phyloP scores from a whole-genome alignment of 1,140 invertebrate genomes.

The Cyphomyrmex costatus region DNA sequence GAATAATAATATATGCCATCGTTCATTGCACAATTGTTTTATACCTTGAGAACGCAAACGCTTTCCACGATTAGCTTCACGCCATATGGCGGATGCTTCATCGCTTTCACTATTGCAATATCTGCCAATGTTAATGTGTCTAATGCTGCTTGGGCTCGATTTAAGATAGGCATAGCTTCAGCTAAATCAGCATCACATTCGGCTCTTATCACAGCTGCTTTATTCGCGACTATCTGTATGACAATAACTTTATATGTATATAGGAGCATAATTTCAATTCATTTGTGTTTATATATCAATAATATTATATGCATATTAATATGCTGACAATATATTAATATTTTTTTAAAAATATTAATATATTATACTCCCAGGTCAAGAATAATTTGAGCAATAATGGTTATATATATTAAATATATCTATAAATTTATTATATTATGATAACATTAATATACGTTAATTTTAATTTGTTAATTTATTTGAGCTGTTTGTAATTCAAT shows the following conservation, averaged over 20 bases:
- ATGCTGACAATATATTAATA: conserved; percentile 1
- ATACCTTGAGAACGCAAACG: conserved; percentile 96
- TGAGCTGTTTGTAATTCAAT: too few species aligned
- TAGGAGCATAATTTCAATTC: conserved; percentile 13
- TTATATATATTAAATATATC: too few species aligned
- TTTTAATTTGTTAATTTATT: too few species aligned
- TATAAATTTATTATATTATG: too few species aligned
- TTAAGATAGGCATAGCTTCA: conserved; percentile 97
- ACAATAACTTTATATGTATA: conserved; percentile 13
- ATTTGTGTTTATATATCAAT: neutral
- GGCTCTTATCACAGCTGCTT: conserved; percentile 95
- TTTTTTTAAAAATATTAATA: neutral
- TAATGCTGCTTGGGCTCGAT: conserved; percentile 95
- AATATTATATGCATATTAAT: conserved; percentile 25
- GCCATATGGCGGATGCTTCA: conserved; percentile 98
- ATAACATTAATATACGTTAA: too few species aligned
- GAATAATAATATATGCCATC: neutral
- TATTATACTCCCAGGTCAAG: too few species aligned
- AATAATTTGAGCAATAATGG: too few species aligned
- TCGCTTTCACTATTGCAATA: conserved; percentile 98
- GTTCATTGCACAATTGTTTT: neutral
- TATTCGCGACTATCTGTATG: conserved; percentile 86
- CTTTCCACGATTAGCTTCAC: conserved; percentile 98
- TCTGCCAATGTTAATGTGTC: conserved; percentile 97
- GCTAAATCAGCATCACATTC: conserved; percentile 98